Evolutionary conservation across 2,113 vertebrate species (phyloP).

Genomic region (Capreolus pygargus): DNA sequence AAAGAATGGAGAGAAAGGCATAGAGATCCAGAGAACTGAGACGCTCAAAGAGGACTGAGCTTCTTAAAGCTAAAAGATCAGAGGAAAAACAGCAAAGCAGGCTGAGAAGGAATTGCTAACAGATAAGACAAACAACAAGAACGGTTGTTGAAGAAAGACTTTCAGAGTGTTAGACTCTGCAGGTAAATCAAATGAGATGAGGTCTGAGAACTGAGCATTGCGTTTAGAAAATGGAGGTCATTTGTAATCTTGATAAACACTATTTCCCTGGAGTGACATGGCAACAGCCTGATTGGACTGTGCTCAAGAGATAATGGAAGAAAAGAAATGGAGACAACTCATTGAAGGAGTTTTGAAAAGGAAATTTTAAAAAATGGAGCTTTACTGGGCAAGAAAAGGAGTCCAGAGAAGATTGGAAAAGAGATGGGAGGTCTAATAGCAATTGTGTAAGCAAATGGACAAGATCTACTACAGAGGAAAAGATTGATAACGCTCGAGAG

Average conservation of each 20-base stretch:
- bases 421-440: neutral
- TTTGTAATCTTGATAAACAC: neutral
- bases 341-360: neutral
- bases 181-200: neutral
- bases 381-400: neutral
- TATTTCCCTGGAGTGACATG: neutral
- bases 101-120: neutral
- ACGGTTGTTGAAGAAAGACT: neutral
- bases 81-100: neutral
- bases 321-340: neutral
- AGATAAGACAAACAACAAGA: neutral
- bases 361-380: neutral
- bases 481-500: neutral
- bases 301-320: neutral
- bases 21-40: neutral
- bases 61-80: neutral
- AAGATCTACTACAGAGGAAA: neutral
- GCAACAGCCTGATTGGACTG: neutral
- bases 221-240: neutral
- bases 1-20: neutral
- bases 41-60: neutral
- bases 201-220: neutral
- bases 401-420: neutral
- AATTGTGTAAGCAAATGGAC: neutral
- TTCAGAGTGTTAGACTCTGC: neutral